Conservation (phyloP, 2,113 vertebrate genomes). For the Stigmatopora nigra region DNA sequence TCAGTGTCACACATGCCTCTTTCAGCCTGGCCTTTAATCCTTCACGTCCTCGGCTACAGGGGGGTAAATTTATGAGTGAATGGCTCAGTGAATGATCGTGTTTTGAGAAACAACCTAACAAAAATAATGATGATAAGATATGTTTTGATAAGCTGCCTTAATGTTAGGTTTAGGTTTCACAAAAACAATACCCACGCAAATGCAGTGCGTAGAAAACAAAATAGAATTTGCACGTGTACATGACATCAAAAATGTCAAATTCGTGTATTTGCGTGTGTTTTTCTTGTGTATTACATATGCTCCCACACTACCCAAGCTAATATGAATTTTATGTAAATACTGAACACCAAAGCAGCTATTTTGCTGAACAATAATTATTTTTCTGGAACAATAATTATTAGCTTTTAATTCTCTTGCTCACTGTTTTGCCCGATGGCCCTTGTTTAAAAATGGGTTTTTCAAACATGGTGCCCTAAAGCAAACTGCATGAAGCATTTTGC, state of each 20-base stretch:
- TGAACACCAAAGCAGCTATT: conserved; percentile 52
- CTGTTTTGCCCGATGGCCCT: conserved; percentile 56
- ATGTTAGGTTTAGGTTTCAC: conserved; percentile 18
- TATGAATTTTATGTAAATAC: conserved; percentile 62
- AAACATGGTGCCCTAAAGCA: conserved; percentile 54
- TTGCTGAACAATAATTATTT: conserved; percentile 67
- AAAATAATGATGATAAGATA: conserved; percentile 38
- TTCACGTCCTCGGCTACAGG: conserved; percentile 26
- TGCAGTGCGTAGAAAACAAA: conserved; percentile 10
- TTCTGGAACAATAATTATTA: conserved; percentile 68
- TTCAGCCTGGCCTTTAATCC: conserved; percentile 44
- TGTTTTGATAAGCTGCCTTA: conserved; percentile 48
- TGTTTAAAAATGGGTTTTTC: conserved; percentile 56
- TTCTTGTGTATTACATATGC: conserved; percentile 20
- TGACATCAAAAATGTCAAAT: background rate
- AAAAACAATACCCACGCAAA: conserved; percentile 36
- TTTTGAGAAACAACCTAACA: conserved; percentile 28
- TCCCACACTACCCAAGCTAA: conserved; percentile 32
- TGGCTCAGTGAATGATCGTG: conserved; percentile 42
- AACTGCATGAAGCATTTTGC: conserved; percentile 42
- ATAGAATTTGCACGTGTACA: background rate
- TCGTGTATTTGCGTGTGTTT: conserved; percentile 4
- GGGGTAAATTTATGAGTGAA: conserved; percentile 41
- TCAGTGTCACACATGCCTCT: conserved; percentile 30
- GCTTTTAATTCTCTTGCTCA: conserved; percentile 63